A percentile compares a stretch with the other conserved stretches of the same genome.
These are phyloP conservation scores for Thrips palmi DNA, from an alignment of 1,140 invertebrate genomes.

Conservation along the genomic window DNA sequence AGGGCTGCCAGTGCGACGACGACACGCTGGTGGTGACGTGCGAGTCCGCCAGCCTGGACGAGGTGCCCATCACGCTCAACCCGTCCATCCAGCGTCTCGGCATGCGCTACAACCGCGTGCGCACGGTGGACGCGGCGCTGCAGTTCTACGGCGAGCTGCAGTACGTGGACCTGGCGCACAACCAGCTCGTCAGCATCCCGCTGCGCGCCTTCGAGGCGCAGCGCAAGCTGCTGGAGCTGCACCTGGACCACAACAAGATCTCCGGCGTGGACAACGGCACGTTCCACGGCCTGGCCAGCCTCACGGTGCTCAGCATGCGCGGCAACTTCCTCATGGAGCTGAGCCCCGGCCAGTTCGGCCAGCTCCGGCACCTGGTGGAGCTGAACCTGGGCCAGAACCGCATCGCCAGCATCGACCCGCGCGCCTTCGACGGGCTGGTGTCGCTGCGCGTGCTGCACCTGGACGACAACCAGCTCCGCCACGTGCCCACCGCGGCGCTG, in stretches of 20 bases:
- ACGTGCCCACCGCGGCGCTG: constrained; percentile 52
- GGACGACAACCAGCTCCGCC: constrained; percentile 64
- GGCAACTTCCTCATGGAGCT: constrained; percentile 68
- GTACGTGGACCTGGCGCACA: constrained; percentile 66
- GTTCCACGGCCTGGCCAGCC: constrained; percentile 53
- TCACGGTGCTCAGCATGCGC: constrained; percentile 60
- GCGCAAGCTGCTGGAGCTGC: constrained; percentile 58
- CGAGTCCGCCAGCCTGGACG: constrained; percentile 63
- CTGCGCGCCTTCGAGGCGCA: constrained; percentile 58
- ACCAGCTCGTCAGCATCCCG: constrained; percentile 61
- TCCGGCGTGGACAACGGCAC: constrained; percentile 56
- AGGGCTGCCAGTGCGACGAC: constrained; percentile 68
- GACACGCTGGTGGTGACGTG: constrained; percentile 74
- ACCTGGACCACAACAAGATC: constrained; percentile 70
- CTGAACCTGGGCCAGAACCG: constrained; percentile 75
- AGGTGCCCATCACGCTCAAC: constrained; percentile 78
- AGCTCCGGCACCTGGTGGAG: constrained; percentile 56
- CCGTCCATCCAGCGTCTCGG: constrained; percentile 68
- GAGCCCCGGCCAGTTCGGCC: constrained; percentile 51
- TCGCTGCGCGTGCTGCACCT: constrained; percentile 60
- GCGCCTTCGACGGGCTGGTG: constrained; percentile 56
- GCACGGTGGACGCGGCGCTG: constrained; percentile 68
- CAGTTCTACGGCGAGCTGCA: constrained; percentile 69
- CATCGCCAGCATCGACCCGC: constrained; percentile 57
- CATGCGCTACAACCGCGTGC: constrained; percentile 68